Base-by-base conservation (phyloP, 1,140 invertebrate species). In the Leptinotarsa defecta region DNA sequence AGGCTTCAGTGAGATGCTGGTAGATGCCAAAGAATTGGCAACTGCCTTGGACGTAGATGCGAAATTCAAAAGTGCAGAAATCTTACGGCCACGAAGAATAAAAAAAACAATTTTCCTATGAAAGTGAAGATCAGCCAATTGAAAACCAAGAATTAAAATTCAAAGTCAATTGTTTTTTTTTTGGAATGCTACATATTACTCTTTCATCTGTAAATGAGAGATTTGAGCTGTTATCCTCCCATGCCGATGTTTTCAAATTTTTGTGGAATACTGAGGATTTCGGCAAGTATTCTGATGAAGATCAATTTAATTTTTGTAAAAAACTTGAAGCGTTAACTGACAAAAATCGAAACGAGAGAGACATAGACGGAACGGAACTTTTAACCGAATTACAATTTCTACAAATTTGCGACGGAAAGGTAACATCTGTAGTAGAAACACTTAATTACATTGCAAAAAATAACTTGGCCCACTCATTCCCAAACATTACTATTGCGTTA, bases 331-430 rank as follows among this genome's bases (percentile, higher is more conserved):
- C 67, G 11, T 48, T 68, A 68, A 68, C 67, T 48, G 67, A 68
- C 20, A 68, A 48, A 68, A 34, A 68, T 68, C 67, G 22, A 68
- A 68, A 68, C 67, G 67, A 68, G 34, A 68, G 19, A 68, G 67
- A 68, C 27, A 68, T 68, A 68, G 34, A 68, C 34, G 67, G 67
- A 68, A 68, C 67, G 27, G 67, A 68, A 34, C 67, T 68, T 68
- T 68, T 68, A 68, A 11, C 11, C 67, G 34, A 68, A 68, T 68
- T 68, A 68, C 67, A 48, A 68, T 68, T 68, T 68, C 22, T 68
- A 19, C 67, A 68, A 48, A 68, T 3, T 68, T 11, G 34, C 19
- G 34, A 48, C 34, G 5, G 19, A 68, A 68, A 68, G 6, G 24
- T 19, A 11, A 68, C 34, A 19, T 64, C 63, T 64, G 63, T 64